Percentiles rank a stretch among this genome's conserved stretches.
phyloP scores from a whole-genome alignment of 2,113 vertebrate genomes.

The Arenaria interpres region DNA sequence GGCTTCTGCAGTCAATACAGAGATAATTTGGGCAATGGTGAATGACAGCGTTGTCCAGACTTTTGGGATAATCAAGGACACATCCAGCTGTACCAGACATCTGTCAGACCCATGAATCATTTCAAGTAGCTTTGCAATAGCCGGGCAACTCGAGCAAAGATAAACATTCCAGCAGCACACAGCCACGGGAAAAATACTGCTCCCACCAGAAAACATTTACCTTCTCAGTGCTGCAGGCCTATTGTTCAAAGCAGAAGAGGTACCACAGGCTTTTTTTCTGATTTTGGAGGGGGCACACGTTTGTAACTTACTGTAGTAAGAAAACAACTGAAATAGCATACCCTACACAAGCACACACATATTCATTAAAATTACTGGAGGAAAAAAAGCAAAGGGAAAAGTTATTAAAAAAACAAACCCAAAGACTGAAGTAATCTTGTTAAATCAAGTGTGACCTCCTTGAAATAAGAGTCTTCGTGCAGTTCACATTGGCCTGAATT shows the following conservation, averaged over 20 bases:
- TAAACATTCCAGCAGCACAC: conserved; percentile 84
- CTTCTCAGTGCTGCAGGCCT: not conserved
- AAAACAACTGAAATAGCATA: not conserved
- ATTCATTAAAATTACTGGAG: not conserved
- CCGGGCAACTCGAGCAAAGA: conserved; percentile 88
- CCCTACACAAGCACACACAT: accelerated
- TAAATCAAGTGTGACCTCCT: not conserved
- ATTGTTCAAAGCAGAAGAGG: not conserved
- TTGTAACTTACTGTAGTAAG: not conserved
- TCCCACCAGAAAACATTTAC: conserved; percentile 50
- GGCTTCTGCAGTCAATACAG: conserved; percentile 99
- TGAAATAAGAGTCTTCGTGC: not conserved
- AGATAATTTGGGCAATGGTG: conserved; percentile 99
- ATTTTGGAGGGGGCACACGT: not conserved
- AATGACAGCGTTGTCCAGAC: conserved; percentile 99
- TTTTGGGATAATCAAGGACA: conserved; percentile 99
- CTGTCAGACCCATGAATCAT: conserved; percentile 99
- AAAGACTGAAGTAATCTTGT: not conserved
- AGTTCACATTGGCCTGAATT: not conserved
- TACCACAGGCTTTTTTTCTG: not conserved
- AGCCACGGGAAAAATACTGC: conserved; percentile 77
- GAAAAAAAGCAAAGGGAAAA: not conserved
- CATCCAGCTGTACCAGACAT: conserved; percentile 99
- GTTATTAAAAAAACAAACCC: not conserved
- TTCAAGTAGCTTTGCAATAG: conserved; percentile 88